Base-by-base conservation (phyloP, 2,888 invertebrate species). In the Trypoxylon attenuatum region DNA sequence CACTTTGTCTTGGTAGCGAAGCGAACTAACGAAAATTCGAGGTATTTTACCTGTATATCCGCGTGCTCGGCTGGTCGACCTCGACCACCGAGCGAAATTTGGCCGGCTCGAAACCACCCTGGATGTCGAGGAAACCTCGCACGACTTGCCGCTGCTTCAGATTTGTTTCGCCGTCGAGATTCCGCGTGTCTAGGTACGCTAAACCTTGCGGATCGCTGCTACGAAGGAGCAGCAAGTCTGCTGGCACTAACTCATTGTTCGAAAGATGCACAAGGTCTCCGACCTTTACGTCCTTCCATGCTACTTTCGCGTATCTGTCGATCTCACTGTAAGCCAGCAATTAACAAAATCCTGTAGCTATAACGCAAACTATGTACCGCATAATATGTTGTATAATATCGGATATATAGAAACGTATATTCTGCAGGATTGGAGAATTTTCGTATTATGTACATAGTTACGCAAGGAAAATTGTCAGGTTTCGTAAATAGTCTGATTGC, bases 121-220 rank as follows among this genome's bases (percentile, higher is more conserved):
- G 93, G 91, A 92, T 91, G 72, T 94, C 92, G 63, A 89, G 89
- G 82, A 94, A 93, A 10, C 94, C 94, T 29, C 92, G 88, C n/a
- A 93, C 93, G 43, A 96, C 94, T 85, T 95, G 92, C 75, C 98
- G 90, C 84, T 97, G 96, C 87, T 98, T 98, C 66, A 98, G 90
- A 88, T 98, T 98, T 43, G 96, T 95, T 88, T 98, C 98, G 6
- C 98, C 98, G 84, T 98, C 98, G 82, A 98, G 89, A 88, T 98
- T 98, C 84, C 96, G 96, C 0, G 98, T 98, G 88, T 98, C 98
- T 73, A 98, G 92, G 88, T 96, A 97, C 85, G 97, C 97, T 60
- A 95, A 89, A 39, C 98, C 98, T 82, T 94, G 91, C 5, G 93
- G 91, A 88, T 96, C 97, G 80, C 96, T 96, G 57, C 96, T 94